Conservation (phyloP, 1,140 invertebrate genomes). For the Drosophila tropicalis region DNA sequence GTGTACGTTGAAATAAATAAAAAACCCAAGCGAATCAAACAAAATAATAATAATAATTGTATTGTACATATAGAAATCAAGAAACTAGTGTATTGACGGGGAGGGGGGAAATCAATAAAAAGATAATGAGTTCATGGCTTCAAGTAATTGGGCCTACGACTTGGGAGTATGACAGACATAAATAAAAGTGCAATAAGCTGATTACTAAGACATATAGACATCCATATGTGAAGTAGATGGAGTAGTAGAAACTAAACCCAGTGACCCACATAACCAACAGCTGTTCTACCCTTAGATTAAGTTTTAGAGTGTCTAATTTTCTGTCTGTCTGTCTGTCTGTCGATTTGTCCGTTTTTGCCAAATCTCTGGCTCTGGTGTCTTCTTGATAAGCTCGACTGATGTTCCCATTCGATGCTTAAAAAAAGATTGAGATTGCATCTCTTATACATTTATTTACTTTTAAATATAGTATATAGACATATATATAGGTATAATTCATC, state of each 20-base stretch:
- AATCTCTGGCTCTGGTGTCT: constrained; percentile 6
- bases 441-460: background rate
- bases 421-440: constrained; percentile 34
- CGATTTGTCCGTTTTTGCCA: background rate
- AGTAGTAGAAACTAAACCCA: background rate
- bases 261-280: constrained; percentile 30
- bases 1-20: constrained; percentile 16
- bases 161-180: constrained; percentile 37
- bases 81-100: constrained; percentile 19
- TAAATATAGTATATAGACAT: background rate
- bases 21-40: constrained; percentile 21
- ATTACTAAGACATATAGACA: constrained; percentile 29
- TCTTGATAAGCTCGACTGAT: constrained; percentile 43
- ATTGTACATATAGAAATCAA: constrained; percentile 18
- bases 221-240: background rate
- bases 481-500: constrained; percentile 19
- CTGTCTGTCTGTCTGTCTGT: constrained; percentile 13
- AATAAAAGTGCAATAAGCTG: constrained; percentile 52
- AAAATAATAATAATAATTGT: constrained; percentile 36
- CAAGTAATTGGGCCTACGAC: constrained; percentile 50
- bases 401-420: constrained; percentile 38
- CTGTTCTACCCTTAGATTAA: constrained; percentile 11
- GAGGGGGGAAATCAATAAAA: constrained; percentile 32
- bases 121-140: constrained; percentile 52
- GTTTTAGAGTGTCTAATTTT: background rate